Base-by-base conservation (phyloP, 2,113 vertebrate genomes). In the Equus quagga region DNA sequence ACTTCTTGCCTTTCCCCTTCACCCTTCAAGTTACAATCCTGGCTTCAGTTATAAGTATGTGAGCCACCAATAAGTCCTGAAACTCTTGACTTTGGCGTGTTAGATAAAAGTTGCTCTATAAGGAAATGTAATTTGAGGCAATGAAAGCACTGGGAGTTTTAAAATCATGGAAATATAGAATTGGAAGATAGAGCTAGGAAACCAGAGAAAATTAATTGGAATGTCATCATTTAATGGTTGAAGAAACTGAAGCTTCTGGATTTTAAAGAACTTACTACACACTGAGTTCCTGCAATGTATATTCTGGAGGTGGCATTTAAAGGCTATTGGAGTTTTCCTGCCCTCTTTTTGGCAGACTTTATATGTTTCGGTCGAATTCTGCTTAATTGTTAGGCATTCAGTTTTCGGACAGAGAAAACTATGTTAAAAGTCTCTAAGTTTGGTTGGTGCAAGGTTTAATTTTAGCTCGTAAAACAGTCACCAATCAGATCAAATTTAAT, bases 131-230 rank as follows among this genome's bases (percentile, higher is more conserved):
- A 95, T 64, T 62, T 44, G 51, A 67, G 60, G 11, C 49, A 69
- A 10, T 65, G 72, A 89, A 85, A 96, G 78, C 75, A 79, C 76
- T 6, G 84, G 90, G 75, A 33, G 23, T n/a, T 92, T 86, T 90
- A 49, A 91, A 85, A 21, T 92, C 24, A 15, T 31, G 76, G 94
- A 81, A 72, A 69, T 23, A 26, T 15, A 51, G 23, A 12, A 46
- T 62, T 89, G 93, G 58, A 49, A 83, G 41, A 44, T 44, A 67
- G 41, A 95, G 41, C 60, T n/a, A 46, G 94, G 72, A 92, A 60
- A 78, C 8, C 10, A 31, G 89, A 65, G 54, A 81, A 44, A 44
- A 88, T 90, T 33, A 72, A 83, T 62, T 76, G 19, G 64, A 86
- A 58, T 18, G 26, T 49, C 19, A 28, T 78, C 58, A 67, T 76